Base-by-base conservation (phyloP, 2,888 invertebrate species). In the Leptinotarsa rubiginosa region DNA sequence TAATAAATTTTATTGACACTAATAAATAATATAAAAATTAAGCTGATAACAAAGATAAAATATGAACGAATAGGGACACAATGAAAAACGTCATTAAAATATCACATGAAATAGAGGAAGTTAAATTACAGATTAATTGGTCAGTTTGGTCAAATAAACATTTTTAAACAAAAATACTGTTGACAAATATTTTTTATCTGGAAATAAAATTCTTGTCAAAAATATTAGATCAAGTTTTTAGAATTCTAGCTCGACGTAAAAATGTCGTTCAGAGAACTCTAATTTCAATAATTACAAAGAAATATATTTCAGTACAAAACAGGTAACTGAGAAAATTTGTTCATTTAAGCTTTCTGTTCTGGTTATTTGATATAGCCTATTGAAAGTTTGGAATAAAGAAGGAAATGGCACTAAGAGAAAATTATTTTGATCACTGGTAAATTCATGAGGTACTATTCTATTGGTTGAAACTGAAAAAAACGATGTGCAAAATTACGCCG, bases 401-500 rank as follows among this genome's bases (percentile, higher is more conserved):
- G 16, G 15, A 16, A 50, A 50, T 1, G 4, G 50, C 2, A 16
- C n/a, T 5, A n/a, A 50, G 50, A n/a, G n/a, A 50, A 50, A 16
- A n/a, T 13, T 16, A 50, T 50, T n/a, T 50, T 50, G 50, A n/a
- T 50, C 50, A n/a, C 5, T 50, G 4, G 10, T 41, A 10, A 41
- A 41, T 41, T 41, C 3, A 41, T 41, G 41, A 41, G 41, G 41
- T 41, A 41, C 41, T 41, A 41, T 41, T 52, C 52, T 52, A 52
- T 12, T 18, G 52, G 52, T 18, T 18, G 18, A 12, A 52, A 52
- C 18, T 18, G 1, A 56, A 22, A 56, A 31, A 56, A 22, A 22
- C 1, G 15, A 22, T 3, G 20, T 20, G 10, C 25, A 62, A 47
- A 59, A 56, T 77, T 56, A 84, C 41, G 83, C 83, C 31, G 83